Conservation (phyloP, 2,888 invertebrate genomes). For the Mesorhabditis belari region DNA sequence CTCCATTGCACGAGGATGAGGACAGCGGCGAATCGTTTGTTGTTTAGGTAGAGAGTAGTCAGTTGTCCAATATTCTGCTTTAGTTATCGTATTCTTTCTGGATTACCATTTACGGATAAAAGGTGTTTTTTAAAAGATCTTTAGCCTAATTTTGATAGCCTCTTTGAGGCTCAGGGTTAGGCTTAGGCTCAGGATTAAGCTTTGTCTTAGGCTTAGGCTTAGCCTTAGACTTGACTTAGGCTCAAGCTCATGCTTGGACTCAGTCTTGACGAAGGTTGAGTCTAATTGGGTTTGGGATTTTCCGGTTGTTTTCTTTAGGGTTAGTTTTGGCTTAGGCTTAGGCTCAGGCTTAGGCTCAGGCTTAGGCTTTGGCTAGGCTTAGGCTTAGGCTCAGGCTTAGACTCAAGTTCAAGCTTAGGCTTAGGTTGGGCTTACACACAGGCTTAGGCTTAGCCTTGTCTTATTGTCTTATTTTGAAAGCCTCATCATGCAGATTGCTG, state of each 20-base stretch:
- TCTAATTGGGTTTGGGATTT: not conserved
- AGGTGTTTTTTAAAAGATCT: too few relatives aligned
- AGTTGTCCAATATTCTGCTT: not conserved
- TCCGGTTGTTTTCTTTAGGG: not conserved
- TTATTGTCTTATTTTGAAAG: too few relatives aligned
- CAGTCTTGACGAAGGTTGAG: too few relatives aligned
- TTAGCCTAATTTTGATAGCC: too few relatives aligned
- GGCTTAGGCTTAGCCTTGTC: not conserved
- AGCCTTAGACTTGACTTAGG: not conserved
- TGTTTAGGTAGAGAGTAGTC: not conserved
- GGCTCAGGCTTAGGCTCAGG: not conserved
- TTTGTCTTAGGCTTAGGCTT: not conserved
- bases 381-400: not conserved
- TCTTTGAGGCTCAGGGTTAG: not conserved
- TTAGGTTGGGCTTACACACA: not conserved
- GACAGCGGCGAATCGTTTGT: not conserved
- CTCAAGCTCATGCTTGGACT: not conserved
- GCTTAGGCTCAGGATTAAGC: not conserved
- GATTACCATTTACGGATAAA: too few relatives aligned
- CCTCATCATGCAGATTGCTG: too few relatives aligned
- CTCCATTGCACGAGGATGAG: not conserved
- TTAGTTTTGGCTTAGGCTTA: slow-evolving; percentile 1
- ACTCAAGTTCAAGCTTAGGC: not conserved
- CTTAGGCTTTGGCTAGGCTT: not conserved
- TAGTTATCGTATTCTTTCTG: not conserved